Conservation (phyloP, 2,113 vertebrate genomes). For the Hymenochirus boettgeri region DNA sequence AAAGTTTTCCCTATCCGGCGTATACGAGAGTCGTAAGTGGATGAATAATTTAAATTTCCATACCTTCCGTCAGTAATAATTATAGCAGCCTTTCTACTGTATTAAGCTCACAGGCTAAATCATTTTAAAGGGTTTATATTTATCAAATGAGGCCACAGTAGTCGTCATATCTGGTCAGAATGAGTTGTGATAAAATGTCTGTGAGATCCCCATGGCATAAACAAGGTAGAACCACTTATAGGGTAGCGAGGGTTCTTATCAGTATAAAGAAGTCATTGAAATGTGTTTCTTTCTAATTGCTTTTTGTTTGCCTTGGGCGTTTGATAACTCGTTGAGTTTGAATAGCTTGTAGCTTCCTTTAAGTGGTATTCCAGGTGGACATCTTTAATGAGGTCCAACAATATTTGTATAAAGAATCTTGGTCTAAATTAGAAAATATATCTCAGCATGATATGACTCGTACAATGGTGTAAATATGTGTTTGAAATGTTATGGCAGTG, state of each 20-base stretch:
- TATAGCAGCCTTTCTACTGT: slow-evolving; percentile 1
- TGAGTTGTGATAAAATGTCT: background rate
- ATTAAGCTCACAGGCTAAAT: background rate
- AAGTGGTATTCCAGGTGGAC: slow-evolving; percentile 8
- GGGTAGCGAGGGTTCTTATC: slow-evolving; percentile 13
- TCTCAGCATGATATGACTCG: background rate
- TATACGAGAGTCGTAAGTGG: slow-evolving; percentile 1
- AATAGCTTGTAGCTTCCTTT: background rate
- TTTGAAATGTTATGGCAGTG: too few relatives aligned
- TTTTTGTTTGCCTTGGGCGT: slow-evolving; percentile 19
- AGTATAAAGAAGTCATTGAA: slow-evolving; percentile 10
- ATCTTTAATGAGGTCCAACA: slow-evolving; percentile 5
- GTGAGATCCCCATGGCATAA: background rate
- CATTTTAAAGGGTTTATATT: slow-evolving; percentile 7
- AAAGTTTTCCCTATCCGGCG: slow-evolving; percentile 11
- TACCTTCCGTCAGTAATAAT: slow-evolving; percentile 24
- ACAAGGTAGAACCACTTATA: slow-evolving; percentile 7
- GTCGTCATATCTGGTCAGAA: background rate
- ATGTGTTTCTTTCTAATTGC: slow-evolving; percentile 12
- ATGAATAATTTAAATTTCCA: slow-evolving; percentile 32
- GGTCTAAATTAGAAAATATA: background rate
- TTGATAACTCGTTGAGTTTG: background rate
- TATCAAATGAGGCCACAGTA: background rate
- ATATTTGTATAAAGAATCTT: slow-evolving; percentile 1
- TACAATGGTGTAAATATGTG: too few relatives aligned